Base-by-base conservation (phyloP, 2,888 invertebrate genomes). In the Lagria hirta region DNA sequence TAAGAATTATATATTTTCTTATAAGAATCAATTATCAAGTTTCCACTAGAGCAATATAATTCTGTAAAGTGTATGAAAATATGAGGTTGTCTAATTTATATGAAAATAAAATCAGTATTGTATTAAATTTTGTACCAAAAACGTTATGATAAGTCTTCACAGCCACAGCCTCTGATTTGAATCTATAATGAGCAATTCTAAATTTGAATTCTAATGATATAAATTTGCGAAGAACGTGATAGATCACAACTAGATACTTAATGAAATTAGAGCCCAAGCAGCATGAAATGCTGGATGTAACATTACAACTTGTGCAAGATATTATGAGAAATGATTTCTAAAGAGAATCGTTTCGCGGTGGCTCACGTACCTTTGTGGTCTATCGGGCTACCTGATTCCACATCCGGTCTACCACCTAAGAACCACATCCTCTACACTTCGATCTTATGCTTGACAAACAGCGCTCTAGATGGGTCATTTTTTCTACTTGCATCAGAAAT, bases 371-470 rank as follows among this genome's bases (percentile, higher is more conserved):
- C 54, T 50, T 51, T 67, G 70, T 57, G 70, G 70, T 67, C 60
- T 61, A 51, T 51, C 54, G 55, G 60, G 65, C 68, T 69, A 69
- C 68, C 68, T 69, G 68, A 66, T 66, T 69, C 68, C 67, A 69
- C 69, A 70, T 70, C 70, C 70, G 70, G 70, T 63, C 63, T 60
- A 48, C 58, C 61, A 63, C 59, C 61, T 57, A 58, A 62, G 58
- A 41, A 62, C 62, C 62, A 65, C 65, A 65, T 66, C 66, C 65
- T 64, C 55, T 49, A 47, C 26, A 5, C 11, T 28, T 23, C 40
- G 33, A 40, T 55, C 54, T 54, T 54, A 45, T 52, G 51, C 44
- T 49, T 48, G 51, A 42, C 49, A 47, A 40, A 20, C 7, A 7
- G n/a, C n/a, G n/a, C n/a, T n/a, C n/a, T n/a, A n/a, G n/a, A n/a